Base-by-base conservation (phyloP, 2,888 invertebrate species). In the Gibbula magus region DNA sequence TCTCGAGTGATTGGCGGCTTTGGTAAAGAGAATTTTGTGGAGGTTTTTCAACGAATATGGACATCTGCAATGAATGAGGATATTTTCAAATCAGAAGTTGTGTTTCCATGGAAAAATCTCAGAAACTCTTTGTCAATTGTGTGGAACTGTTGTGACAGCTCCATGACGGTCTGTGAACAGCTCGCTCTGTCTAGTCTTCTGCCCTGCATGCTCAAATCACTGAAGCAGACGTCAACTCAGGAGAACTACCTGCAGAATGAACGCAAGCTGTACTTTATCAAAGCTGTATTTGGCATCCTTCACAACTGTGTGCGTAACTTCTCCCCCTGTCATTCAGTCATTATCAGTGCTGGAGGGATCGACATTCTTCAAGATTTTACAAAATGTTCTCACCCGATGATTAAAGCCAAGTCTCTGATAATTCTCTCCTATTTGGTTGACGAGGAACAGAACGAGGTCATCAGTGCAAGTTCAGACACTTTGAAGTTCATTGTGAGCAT, bases 241-340 rank as follows among this genome's bases (percentile, higher is more conserved):
- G 35, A 75, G 10, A 75, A 79, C 25, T 81, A 76, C n/a, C 56
- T 86, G n/a, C 78, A 83, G 78, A 84, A 87, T 61, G 79, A 86
- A 77, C 82, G 82, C 16, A 82, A 80, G 29, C 75, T 87, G 39
- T 89, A 88, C 78, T 81, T 87, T 54, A 84, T 88, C 18, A 92
- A 92, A 79, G 88, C 90, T 22, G 85, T 90, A 74, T 83, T 92
- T 0, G 91, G 92, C 22, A 89, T 91, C 16, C 79, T 91, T 22
- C 91, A 92, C 83, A 92, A 92, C 80, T 83, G 89, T 45, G 85
- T 87, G 3, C 81, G 91, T n/a, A 88, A 90, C 74, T 85, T 86
- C 25, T 84, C 86, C 16, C 89, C 90, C 45, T 86, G 89, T 75
- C 86, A 87, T 70, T 81, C 84, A 56, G 75, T 83, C 1, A 83